phyloP scores from a whole-genome alignment of 2,113 vertebrate species.

The Corythaixoides concolor region DNA sequence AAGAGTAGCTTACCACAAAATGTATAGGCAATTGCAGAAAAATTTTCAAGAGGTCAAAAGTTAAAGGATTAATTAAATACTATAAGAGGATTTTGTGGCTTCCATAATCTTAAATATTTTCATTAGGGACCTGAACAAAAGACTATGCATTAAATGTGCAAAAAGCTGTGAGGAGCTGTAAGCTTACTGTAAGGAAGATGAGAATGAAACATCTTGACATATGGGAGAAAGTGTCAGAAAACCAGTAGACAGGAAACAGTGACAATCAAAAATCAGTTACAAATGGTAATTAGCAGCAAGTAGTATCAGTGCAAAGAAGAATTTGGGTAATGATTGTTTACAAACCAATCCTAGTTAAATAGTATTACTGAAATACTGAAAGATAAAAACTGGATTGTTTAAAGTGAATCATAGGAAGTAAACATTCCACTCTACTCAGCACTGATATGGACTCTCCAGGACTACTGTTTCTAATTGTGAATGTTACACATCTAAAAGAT shows the following conservation, averaged over 20 bases:
- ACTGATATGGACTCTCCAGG: neutral
- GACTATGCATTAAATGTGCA: neutral
- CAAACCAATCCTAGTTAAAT: neutral
- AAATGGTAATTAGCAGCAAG: neutral
- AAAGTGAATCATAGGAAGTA: neutral
- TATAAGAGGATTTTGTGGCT: neutral
- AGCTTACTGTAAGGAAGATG: neutral
- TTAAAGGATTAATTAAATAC: neutral
- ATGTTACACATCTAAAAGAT: neutral
- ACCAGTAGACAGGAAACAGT: neutral
- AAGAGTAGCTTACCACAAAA: neutral
- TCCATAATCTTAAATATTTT: neutral
- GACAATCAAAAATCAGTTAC: neutral
- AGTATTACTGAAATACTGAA: neutral
- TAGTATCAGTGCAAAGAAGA: neutral
- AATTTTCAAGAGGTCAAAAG: neutral
- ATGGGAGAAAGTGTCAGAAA: neutral
- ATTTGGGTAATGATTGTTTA: neutral
- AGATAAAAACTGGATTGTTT: neutral
- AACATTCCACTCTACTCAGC: neutral
- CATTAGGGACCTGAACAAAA: neutral
- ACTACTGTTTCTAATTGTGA: neutral
- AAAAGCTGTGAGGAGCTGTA: fast-evolving
- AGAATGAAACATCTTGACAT: neutral
- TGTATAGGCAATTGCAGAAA: neutral